Evolutionary conservation across 2,113 vertebrate genomes (phyloP).

Genomic region (Dipodomys ordii): DNA sequence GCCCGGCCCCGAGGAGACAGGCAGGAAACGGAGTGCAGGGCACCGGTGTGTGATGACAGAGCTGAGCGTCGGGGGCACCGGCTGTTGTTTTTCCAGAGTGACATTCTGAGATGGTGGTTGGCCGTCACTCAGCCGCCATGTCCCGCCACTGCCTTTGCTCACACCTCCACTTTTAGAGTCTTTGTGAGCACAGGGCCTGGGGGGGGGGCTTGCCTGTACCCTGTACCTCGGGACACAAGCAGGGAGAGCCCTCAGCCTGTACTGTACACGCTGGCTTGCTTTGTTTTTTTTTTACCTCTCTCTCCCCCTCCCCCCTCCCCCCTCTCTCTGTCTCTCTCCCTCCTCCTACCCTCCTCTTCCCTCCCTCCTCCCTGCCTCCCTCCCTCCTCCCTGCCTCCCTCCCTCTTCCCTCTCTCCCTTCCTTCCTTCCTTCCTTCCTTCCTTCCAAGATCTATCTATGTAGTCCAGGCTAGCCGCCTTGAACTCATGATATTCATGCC

Average conservation of each 20-base stretch:
- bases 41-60: not conserved
- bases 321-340: too few relatives aligned
- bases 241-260: not conserved
- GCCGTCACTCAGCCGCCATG: not conserved
- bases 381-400: too few relatives aligned
- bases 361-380: too few relatives aligned
- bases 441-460: not conserved
- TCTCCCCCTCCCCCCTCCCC: too few relatives aligned
- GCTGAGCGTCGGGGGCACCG: not conserved
- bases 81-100: constrained; percentile 20
- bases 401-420: too few relatives aligned
- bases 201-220: not conserved
- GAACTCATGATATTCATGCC: not conserved
- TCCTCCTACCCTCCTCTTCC: too few relatives aligned
- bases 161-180: not conserved
- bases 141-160: not conserved
- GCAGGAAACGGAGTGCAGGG: constrained; percentile 33
- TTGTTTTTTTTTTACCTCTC: too few relatives aligned
- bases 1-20: constrained; percentile 26
- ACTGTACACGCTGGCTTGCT: too few relatives aligned
- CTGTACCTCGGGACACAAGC: not conserved
- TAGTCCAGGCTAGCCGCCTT: too few relatives aligned
- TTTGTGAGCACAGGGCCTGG: not conserved
- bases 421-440: too few relatives aligned
- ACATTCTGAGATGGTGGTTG: not conserved